These are phyloP conservation scores for Dryadula phaetusa DNA, from an alignment of 2,888 invertebrate species.

Conservation along the genomic window DNA sequence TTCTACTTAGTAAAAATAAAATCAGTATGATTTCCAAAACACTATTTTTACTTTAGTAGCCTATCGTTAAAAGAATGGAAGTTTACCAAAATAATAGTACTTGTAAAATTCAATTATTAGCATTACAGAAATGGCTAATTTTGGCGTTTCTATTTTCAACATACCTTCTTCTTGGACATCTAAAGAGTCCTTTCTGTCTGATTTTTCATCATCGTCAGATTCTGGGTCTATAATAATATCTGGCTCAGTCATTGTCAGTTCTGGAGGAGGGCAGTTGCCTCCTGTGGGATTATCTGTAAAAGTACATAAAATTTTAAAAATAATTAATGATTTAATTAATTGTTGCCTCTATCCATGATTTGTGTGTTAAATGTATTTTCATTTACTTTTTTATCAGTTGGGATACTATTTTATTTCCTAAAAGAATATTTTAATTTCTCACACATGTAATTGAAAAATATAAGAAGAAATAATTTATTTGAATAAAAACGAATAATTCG, in stretches of 20 bases:
- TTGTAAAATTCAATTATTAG: constrained; percentile 1
- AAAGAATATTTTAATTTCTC: no score
- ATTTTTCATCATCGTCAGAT: constrained; percentile 72
- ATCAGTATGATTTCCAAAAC: neutral
- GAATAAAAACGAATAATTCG: no score
- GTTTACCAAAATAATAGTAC: neutral
- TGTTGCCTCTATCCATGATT: no score
- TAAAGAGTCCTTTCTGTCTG: constrained; percentile 75
- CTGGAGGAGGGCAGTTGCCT: constrained; percentile 67
- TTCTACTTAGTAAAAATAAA: neutral
- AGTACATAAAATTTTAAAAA: neutral
- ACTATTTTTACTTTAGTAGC: neutral
- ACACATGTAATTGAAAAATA: no score
- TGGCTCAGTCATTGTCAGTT: constrained; percentile 76
- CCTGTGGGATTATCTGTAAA: constrained; percentile 56
- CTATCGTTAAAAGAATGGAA: neutral
- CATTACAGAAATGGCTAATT: neutral
- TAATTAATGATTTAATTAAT: no score
- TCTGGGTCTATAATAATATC: constrained; percentile 71
- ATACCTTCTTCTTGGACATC: constrained; percentile 81
- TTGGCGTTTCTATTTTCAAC: constrained; percentile 20
- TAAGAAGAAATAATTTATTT: no score
- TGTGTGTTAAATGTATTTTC: no score
- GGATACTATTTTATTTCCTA: no score
- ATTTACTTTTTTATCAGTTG: no score